Percentiles rank a stretch among this genome's conserved stretches.
phyloP scores from a whole-genome alignment of 2,113 vertebrate species.

The Trachemys scripta region DNA sequence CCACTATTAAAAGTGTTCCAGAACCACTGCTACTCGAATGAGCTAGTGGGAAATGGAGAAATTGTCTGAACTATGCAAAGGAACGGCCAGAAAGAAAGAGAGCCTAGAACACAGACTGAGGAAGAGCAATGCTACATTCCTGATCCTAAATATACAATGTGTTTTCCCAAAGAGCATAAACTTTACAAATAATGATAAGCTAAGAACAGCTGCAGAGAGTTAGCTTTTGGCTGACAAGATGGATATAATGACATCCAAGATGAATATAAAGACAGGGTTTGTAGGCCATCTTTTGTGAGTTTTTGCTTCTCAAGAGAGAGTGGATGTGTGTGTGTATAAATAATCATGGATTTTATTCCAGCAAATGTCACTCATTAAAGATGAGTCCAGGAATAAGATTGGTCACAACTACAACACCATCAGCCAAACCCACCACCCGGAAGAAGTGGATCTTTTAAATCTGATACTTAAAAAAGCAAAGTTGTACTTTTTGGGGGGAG shows the following conservation, averaged over 20 bases:
- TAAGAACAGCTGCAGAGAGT: not conserved
- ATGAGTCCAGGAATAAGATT: not conserved
- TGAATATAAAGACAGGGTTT: not conserved
- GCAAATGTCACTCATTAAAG: not conserved
- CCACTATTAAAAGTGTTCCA: too few species aligned
- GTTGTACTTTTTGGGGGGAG: not conserved
- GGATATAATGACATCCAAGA: not conserved
- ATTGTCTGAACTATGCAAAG: not conserved
- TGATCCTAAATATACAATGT: not conserved
- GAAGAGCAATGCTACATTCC: not conserved
- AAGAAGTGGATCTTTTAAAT: not conserved
- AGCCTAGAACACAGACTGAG: not conserved
- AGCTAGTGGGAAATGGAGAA: not conserved
- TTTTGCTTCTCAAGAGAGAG: not conserved
- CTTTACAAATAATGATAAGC: not conserved
- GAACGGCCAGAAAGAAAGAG: not conserved
- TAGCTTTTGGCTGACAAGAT: not conserved
- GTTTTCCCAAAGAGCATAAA: not conserved
- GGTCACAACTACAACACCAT: not conserved
- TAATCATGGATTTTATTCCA: not conserved
- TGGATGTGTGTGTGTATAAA: too few species aligned
- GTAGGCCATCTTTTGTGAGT: not conserved
- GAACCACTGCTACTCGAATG: not conserved
- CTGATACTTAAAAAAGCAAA: not conserved
- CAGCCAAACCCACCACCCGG: not conserved